Conservation (phyloP, 2,113 vertebrate species). For the Tor tambroides region DNA sequence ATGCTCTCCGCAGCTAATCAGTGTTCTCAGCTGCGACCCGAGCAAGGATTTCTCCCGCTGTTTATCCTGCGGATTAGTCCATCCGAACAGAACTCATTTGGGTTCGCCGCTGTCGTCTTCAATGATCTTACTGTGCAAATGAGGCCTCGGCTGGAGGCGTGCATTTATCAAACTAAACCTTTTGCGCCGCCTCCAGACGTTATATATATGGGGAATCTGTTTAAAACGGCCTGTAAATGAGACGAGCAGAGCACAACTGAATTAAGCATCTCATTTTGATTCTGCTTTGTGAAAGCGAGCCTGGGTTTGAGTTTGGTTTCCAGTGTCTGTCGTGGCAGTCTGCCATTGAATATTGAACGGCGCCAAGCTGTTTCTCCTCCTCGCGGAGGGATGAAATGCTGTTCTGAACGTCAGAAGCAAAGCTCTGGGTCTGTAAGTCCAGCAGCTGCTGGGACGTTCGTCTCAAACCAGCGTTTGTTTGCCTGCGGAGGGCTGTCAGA, state of each 20-base stretch:
- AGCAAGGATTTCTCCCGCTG: conserved; percentile 45
- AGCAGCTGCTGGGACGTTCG: conserved; percentile 50
- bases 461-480: conserved; percentile 50
- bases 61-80: conserved; percentile 60
- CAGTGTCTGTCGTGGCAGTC: conserved; percentile 9
- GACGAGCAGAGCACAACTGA: neutral
- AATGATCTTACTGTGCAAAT: neutral
- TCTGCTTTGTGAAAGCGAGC: too few relatives aligned
- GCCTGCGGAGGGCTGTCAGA: conserved; percentile 47
- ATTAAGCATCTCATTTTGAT: neutral
- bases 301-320: conserved; percentile 8
- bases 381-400: neutral
- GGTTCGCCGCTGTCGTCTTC: neutral
- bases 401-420: neutral
- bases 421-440: conserved; percentile 21
- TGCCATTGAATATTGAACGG: conserved; percentile 5
- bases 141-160: neutral
- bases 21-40: conserved; percentile 53
- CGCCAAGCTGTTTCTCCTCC: neutral
- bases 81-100: neutral
- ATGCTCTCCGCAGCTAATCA: conserved; percentile 54
- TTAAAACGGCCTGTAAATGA: neutral
- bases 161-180: neutral
- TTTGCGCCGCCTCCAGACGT: neutral
- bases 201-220: neutral